A percentile compares a stretch with the other conserved stretches of the same genome.
Conservation (phyloP, 2,113 vertebrate species). For the Ochotona curzoniae region DNA sequence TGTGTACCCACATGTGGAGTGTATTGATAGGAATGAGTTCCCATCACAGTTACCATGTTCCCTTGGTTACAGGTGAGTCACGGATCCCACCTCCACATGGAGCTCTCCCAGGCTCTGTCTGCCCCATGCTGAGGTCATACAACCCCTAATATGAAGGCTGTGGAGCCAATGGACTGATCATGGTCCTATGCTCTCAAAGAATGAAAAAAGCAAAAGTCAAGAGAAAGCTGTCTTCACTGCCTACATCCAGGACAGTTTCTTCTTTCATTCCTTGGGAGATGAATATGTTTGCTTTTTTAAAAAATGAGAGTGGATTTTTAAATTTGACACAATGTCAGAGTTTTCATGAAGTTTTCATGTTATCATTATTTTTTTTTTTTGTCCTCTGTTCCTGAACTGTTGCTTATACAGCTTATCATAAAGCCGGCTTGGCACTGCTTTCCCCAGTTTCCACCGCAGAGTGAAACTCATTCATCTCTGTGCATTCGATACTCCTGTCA, state of each 20-base stretch:
- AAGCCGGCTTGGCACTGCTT: neutral
- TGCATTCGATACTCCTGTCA: neutral
- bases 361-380: slow-evolving; percentile 46
- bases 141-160: no score
- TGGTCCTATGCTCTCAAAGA: neutral
- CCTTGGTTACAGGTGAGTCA: no score
- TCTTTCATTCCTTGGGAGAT: slow-evolving; percentile 18
- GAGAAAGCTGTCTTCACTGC: neutral
- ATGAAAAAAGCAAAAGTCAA: neutral
- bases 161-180: neutral
- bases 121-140: no score
- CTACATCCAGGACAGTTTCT: neutral
- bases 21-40: neutral
- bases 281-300: slow-evolving; percentile 26
- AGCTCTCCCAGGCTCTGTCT: no score
- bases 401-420: neutral
- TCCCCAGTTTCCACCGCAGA: neutral
- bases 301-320: slow-evolving; percentile 35
- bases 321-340: neutral
- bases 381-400: slow-evolving; percentile 32
- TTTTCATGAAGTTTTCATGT: slow-evolving; percentile 15
- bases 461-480: neutral
- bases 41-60: neutral
- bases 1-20: neutral
- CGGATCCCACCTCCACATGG: neutral